Evolutionary conservation across 1,140 invertebrate genomes (phyloP), one percentile per base, ranked within the genome.

Genomic region (Paramacrobiotus metropolitanus): DNA sequence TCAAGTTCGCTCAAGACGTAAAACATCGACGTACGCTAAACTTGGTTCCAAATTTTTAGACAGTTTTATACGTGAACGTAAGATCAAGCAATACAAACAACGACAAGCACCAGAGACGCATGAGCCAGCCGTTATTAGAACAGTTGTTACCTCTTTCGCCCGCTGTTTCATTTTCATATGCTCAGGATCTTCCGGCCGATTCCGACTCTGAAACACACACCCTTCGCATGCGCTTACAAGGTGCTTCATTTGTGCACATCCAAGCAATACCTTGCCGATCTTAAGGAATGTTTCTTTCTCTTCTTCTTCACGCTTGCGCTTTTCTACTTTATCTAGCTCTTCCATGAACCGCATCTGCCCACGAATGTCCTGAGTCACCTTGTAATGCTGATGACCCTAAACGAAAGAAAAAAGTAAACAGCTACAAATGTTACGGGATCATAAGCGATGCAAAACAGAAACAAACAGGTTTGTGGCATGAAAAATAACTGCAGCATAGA

Each of bases 101-200:
- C n/a, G n/a, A n/a, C n/a, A n/a, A n/a, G n/a, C n/a, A n/a, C n/a
- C n/a, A n/a, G n/a, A n/a, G n/a, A 9, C n/a, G 9, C 34, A 40
- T 40, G 9, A 9, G 34, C n/a, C 34, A 40, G 34, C n/a, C 34
- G 9, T 40, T 9, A 40, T 40, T n/a, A 40, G 34, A 40, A 9
- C 34, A 40, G 34, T 40, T n/a, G 66, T 68, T 72, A 82, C 82
- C 75, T 85, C 83, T 78, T 83, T 86, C 67, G 87, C 88, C 77
- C 92, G 94, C 45, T 90, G 88, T 77, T 96, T 96, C 62, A 96
- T 76, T 73, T 95, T 95, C 0, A 87, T 83, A 74, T 96, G 90
- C 71, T 97, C 92, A 0, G 91, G 91, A 77, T 96, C 92, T 76
- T 96, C 92, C 29, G 86, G 83, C 77, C 94, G 94, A 55, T 90